Base-by-base conservation (phyloP, 2,113 vertebrate species). In the Nycticryphes semicollaris region DNA sequence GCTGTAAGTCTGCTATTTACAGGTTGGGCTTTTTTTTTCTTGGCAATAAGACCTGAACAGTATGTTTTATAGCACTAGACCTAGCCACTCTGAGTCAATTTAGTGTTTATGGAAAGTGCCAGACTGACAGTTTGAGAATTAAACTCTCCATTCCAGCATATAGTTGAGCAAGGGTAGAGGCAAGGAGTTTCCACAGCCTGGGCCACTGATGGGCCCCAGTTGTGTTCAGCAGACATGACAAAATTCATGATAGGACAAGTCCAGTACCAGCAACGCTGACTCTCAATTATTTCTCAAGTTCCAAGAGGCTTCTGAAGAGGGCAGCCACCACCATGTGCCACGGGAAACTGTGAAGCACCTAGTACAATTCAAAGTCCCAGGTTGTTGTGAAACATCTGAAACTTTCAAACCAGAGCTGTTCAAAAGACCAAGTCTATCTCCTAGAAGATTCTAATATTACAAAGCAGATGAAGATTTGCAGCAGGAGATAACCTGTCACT, bases 41-140 rank as follows among this genome's bases (percentile, higher is more conserved):
- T 97, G 94, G 96, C 96, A 95, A 66, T 90, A 96, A 89, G 90
- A 92, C 83, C 62, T 45, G 41, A 96, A 95, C 23, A 0, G 82
- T 85, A 83, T 90, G 84, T 96, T 97, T 97, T 96, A 96, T 77
- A 97, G 92, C 93, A 79, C 78, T 83, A 90, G 70, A 90, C 56
- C 37, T 68, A 91, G 59, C 67, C 95, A 84, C 94, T 94, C 86
- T 31, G 86, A 97, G 88, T 95, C 88, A 91, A 95, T 96, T 95
- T 91, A 74, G 76, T 93, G 94, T 93, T 96, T 94, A 92, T 87
- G 89, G 92, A 96, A 96, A 51, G 35, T 60, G 69, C 90, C 76
- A 92, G 79, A 86, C 79, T 90, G 90, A 94, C 94, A 94, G 90
- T 81, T 88, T 1, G 6, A 90, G 90, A 88, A 85, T 70, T 95